Conservation (phyloP, 2,113 vertebrate genomes). For the Dicaeum eximium region DNA sequence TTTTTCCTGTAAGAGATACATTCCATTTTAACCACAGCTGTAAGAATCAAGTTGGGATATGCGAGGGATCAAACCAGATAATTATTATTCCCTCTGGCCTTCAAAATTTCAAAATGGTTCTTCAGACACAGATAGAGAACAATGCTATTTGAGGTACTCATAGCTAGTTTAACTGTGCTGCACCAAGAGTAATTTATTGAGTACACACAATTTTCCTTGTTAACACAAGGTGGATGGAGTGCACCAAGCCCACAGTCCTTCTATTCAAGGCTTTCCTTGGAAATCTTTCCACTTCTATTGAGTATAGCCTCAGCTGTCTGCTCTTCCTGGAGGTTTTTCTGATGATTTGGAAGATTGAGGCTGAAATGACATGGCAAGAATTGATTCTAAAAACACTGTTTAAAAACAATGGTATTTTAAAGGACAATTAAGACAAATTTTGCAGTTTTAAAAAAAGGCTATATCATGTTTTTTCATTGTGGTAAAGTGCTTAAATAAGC, state of each 20-base stretch:
- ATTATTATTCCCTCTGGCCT: neutral
- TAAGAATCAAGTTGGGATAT: neutral
- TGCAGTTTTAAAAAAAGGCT: neutral
- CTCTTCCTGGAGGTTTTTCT: neutral
- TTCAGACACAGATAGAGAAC: neutral
- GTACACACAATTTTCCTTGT: neutral
- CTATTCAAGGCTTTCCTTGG: neutral
- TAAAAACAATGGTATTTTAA: neutral
- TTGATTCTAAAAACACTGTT: neutral
- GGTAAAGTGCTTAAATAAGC: neutral
- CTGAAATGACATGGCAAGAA: neutral
- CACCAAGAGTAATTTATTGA: neutral
- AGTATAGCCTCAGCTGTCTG: neutral
- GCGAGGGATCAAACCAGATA: neutral
- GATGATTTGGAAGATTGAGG: accelerated
- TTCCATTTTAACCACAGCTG: neutral
- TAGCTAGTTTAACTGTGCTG: neutral
- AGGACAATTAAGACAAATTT: neutral
- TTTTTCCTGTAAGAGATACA: neutral
- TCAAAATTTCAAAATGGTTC: neutral
- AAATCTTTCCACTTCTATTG: neutral
- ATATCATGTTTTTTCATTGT: neutral
- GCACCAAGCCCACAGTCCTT: accelerated
- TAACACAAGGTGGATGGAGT: neutral
- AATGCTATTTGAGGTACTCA: neutral